These are phyloP conservation scores for Carduelis carduelis DNA, from an alignment of 2,797 vertebrate genomes.

Conservation along the genomic window DNA sequence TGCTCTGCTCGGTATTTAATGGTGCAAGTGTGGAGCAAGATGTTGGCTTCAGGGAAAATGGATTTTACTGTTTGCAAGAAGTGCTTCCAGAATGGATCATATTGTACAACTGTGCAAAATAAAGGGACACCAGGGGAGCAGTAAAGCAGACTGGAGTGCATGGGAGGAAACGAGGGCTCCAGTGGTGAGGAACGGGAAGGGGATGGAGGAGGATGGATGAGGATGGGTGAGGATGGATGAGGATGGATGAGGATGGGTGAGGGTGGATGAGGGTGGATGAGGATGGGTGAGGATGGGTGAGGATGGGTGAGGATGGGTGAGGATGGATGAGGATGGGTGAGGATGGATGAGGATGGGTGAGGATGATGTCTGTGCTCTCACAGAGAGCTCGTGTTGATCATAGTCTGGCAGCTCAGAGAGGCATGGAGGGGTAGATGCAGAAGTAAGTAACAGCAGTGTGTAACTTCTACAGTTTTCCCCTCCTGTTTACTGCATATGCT, in stretches of 20 bases:
- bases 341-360: not conserved
- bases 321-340: not conserved
- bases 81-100: slow-evolving; percentile 13
- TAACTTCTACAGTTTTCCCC: not conserved
- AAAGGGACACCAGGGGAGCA: not conserved
- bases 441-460: not conserved
- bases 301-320: too few relatives aligned
- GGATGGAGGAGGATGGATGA: not conserved
- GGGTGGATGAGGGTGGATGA: not conserved
- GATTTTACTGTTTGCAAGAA: slow-evolving; percentile 2
- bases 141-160: not conserved
- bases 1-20: not conserved
- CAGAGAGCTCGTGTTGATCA: not conserved
- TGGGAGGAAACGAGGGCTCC: not conserved
- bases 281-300: not conserved
- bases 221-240: not conserved
- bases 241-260: not conserved
- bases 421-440: rapidly evolving
- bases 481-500: not conserved
- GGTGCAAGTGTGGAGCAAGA: not conserved
- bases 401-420: not conserved
- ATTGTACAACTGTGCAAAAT: not conserved
- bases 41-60: not conserved
- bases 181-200: not conserved
- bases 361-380: not conserved